Evolutionary conservation across 1,140 invertebrate species (phyloP).

Genomic region (Popillia japonica): DNA sequence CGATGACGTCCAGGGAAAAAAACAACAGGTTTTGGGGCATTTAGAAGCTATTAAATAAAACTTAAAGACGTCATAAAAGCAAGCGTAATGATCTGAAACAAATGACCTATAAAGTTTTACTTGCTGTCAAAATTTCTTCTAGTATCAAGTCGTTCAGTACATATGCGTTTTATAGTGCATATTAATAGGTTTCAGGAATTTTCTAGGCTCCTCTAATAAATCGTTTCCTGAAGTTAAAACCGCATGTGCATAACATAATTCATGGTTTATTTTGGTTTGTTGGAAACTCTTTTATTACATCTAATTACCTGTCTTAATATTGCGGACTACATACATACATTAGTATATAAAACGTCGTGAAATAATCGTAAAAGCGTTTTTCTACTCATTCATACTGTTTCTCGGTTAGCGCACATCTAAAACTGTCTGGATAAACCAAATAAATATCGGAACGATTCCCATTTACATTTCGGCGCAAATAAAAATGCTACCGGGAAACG

Average conservation of each 20-base stretch:
- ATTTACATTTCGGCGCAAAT: background rate
- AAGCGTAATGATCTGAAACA: constrained; percentile 2
- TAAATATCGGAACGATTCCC: background rate
- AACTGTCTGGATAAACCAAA: background rate
- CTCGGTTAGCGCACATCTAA: too few relatives aligned
- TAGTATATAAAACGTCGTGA: too few relatives aligned
- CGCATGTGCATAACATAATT: too few relatives aligned
- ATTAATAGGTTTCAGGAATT: background rate
- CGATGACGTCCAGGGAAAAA: background rate
- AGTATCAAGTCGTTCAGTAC: background rate
- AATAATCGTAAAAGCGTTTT: too few relatives aligned
- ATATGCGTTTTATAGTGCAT: background rate
- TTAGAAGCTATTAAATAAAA: constrained; percentile 19
- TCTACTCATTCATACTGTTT: too few relatives aligned
- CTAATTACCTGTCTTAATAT: too few relatives aligned
- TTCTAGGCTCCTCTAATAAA: too few relatives aligned
- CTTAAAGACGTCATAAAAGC: constrained; percentile 6
- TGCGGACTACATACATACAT: too few relatives aligned
- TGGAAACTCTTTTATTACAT: too few relatives aligned
- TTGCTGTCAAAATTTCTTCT: background rate
- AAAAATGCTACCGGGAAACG: background rate
- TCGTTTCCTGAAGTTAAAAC: too few relatives aligned
- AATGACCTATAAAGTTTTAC: constrained; percentile 14
- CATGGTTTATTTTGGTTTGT: too few relatives aligned
- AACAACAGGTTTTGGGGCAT: background rate